Evolutionary conservation across 1,140 invertebrate genomes (phyloP).

Genomic region (Aradophagus sp.): DNA sequence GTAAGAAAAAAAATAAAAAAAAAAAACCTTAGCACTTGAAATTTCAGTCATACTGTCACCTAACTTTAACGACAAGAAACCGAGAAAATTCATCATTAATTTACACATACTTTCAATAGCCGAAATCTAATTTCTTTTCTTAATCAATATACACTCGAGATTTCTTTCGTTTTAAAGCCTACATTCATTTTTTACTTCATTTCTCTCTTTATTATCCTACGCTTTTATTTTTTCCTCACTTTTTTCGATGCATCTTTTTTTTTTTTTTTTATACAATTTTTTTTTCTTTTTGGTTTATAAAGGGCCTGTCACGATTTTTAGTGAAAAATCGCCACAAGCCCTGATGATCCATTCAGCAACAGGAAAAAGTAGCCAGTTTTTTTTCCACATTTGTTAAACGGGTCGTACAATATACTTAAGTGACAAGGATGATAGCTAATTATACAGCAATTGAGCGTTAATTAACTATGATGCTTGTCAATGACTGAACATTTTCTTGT

Average conservation of each 20-base stretch:
- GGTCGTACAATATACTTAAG: neutral
- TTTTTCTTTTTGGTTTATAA: constrained; percentile 8
- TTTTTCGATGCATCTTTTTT: constrained; percentile 5
- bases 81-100: too few relatives aligned
- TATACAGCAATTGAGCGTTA: constrained; percentile 7
- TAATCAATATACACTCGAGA: constrained; percentile 33
- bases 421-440: constrained; percentile 30
- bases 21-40: too few relatives aligned
- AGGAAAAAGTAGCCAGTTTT: constrained; percentile 20
- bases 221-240: neutral
- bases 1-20: too few relatives aligned
- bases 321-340: constrained; percentile 27
- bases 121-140: constrained; percentile 8
- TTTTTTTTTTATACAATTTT: constrained; percentile 6
- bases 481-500: constrained; percentile 19
- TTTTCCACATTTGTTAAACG: constrained; percentile 20
- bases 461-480: constrained; percentile 25
- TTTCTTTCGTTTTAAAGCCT: constrained; percentile 34
- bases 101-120: too few relatives aligned
- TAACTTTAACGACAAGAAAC: too few relatives aligned
- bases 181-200: constrained; percentile 22
- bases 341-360: constrained; percentile 16
- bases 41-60: too few relatives aligned
- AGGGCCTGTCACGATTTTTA: constrained; percentile 24
- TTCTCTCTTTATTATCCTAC: constrained; percentile 5